These are phyloP conservation scores for Leucopsar rothschildi DNA, from an alignment of 2,113 vertebrate genomes.

Conservation along the genomic window DNA sequence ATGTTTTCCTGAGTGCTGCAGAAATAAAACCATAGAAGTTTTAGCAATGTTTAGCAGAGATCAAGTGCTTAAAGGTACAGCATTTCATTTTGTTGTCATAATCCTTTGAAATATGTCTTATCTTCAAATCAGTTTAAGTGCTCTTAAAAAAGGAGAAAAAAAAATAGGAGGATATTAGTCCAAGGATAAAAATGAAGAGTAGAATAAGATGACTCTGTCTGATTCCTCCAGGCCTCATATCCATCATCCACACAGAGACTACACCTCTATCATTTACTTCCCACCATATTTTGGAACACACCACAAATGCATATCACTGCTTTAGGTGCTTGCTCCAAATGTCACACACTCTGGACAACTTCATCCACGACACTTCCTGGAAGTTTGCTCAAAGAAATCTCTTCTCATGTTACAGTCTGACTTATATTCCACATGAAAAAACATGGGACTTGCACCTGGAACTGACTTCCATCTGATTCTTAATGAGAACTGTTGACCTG, in stretches of 20 bases:
- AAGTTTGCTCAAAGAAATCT: not conserved
- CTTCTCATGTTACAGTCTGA: not conserved
- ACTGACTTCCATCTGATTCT: not conserved
- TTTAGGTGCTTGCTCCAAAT: not conserved
- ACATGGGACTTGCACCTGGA: not conserved
- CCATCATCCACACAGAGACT: not conserved
- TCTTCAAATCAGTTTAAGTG: not conserved
- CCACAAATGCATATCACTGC: not conserved
- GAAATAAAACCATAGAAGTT: conserved; percentile 33
- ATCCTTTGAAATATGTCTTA: not conserved
- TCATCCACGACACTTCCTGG: not conserved
- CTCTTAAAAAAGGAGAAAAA: not conserved
- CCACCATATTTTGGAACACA: not conserved
- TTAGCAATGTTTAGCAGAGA: not conserved
- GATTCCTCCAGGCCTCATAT: not conserved
- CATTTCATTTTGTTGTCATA: not conserved
- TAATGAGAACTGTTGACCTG: not conserved
- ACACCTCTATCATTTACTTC: not conserved
- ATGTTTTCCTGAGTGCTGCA: not conserved
- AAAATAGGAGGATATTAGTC: not conserved
- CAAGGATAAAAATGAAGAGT: not conserved
- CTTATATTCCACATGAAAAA: not conserved
- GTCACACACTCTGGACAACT: not conserved
- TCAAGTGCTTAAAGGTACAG: not conserved
- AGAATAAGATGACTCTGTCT: not conserved